phyloP scores from a whole-genome alignment of 2,113 vertebrate species.

The Xenopus tropicalis region UCB_Xtro_10.0 CM004444.2:77635001-77635500 shows the following conservation, averaged over 20 bases:
- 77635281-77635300: not conserved
- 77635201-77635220: conserved; percentile 5
- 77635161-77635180: not conserved
- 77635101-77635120: conserved; percentile 10
- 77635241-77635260: conserved; percentile 39
- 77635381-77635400: no score
- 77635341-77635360: no score
- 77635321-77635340: no score
- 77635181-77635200: not conserved
- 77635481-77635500: no score
- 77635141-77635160: not conserved
- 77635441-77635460: no score
- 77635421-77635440: no score
- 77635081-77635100: conserved; percentile 3
- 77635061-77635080: conserved; percentile 43
- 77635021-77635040: not conserved
- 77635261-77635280: not conserved
- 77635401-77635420: no score
- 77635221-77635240: conserved; percentile 38
- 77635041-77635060: conserved; percentile 27
- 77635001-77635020: no score
- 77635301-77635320: not conserved
- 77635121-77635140: not conserved
- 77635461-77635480: no score
- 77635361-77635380: no score